Percentiles rank a stretch among this genome's conserved stretches.
phyloP scores from a whole-genome alignment of 2,797 vertebrate species.

The Kryptolebias ocellatus region DNA sequence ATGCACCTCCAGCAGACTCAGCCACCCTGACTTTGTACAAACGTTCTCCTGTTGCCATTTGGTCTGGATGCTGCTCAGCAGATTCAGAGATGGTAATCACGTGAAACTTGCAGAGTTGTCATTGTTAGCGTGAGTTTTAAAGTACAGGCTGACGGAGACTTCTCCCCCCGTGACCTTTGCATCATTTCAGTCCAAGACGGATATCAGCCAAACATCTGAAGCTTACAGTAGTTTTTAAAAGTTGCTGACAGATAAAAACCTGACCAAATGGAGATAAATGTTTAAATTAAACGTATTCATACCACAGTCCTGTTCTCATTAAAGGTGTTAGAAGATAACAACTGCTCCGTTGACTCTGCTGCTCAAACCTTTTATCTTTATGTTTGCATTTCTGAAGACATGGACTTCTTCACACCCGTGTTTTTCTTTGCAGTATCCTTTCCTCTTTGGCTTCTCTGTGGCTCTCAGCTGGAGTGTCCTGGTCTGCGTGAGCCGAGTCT shows the following conservation, averaged over 20 bases:
- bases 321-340: too few species aligned
- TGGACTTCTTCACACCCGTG: not conserved
- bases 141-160: conserved; percentile 2
- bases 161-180: conserved; percentile 18
- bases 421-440: conserved; percentile 85
- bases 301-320: not conserved
- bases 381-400: not conserved
- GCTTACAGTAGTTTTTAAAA: conserved; percentile 1
- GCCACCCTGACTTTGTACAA: too few species aligned
- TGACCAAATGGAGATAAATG: not conserved
- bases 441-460: conserved; percentile 88
- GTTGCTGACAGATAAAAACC: not conserved
- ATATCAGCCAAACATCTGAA: conserved; percentile 10
- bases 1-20: too few species aligned
- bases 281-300: not conserved
- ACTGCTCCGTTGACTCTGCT: not conserved
- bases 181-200: conserved; percentile 2
- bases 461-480: conserved; percentile 91
- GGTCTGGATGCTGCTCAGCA: not conserved
- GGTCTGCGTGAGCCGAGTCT: conserved; percentile 96
- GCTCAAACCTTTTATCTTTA: not conserved
- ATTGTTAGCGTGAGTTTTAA: conserved; percentile 3
- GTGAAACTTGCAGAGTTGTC: not conserved
- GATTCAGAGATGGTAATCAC: not conserved
- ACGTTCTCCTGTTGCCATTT: too few species aligned